Conservation (phyloP, 2,797 vertebrate species). For the Ibycter americanus region DNA sequence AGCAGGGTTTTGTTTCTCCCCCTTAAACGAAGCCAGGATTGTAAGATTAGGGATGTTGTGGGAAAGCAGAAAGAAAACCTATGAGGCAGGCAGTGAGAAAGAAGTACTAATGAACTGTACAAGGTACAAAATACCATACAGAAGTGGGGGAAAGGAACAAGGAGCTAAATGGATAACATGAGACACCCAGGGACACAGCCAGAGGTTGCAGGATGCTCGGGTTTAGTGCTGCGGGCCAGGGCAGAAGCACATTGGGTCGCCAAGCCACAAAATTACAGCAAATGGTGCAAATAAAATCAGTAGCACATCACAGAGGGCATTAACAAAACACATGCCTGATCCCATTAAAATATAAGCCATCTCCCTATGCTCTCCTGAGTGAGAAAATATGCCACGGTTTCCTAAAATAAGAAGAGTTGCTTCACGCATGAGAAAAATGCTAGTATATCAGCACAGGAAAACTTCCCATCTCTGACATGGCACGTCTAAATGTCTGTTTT, state of each 20-base stretch:
- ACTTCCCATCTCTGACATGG: neutral
- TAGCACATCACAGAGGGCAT: neutral
- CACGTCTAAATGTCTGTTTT: neutral
- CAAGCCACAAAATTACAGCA: neutral
- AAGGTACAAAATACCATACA: neutral
- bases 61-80: constrained; percentile 36
- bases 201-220: neutral
- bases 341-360: constrained; percentile 34
- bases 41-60: constrained; percentile 36
- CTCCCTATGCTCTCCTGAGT: constrained; percentile 27
- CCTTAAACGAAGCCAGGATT: neutral
- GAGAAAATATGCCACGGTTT: neutral
- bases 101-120: constrained; percentile 14
- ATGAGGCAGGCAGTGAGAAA: constrained; percentile 15
- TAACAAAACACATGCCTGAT: constrained; percentile 36
- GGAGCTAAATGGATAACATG: neutral
- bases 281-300: constrained; percentile 20
- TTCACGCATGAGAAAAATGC: constrained; percentile 30
- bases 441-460: neutral
- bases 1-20: constrained; percentile 20
- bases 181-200: neutral
- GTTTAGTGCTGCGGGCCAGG: neutral
- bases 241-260: neutral
- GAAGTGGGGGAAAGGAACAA: neutral
- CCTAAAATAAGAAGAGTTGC: constrained; percentile 29